Percentiles rank a stretch among this genome's conserved stretches.
Evolutionary conservation across 2,797 vertebrate genomes (phyloP).

Genomic region (Myripristis murdjan): DNA sequence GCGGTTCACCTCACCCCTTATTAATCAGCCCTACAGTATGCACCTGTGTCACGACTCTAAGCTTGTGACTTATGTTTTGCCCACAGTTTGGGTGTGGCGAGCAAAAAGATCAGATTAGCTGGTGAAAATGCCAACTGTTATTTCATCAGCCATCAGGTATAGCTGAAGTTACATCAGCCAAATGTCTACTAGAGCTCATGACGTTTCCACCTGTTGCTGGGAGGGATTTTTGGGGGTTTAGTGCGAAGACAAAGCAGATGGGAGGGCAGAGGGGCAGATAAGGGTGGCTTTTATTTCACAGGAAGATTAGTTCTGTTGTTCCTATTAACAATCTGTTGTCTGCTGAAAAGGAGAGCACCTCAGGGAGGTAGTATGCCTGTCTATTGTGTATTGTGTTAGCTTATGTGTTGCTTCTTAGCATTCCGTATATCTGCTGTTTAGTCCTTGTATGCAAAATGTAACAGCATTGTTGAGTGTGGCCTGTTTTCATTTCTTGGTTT

Average conservation of each 20-base stretch:
- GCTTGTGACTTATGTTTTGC: not conserved
- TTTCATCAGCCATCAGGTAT: slow-evolving; percentile 60
- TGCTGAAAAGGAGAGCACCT: slow-evolving; percentile 11
- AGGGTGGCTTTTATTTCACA: slow-evolving; percentile 5
- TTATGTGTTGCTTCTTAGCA: not conserved
- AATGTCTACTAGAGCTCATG: slow-evolving; percentile 4
- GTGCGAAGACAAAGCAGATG: slow-evolving; percentile 25
- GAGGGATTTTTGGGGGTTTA: slow-evolving; percentile 15
- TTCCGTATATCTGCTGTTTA: not conserved
- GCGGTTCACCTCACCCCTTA: too few relatives aligned
- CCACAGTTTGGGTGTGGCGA: not conserved
- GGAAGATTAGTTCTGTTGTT: slow-evolving; percentile 22
- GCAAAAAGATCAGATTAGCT: not conserved
- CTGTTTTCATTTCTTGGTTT: slow-evolving; percentile 4
- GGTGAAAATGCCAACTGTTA: slow-evolving; percentile 7
- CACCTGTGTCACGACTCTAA: not conserved
- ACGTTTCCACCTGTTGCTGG: slow-evolving; percentile 4
- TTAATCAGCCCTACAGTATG: not conserved
- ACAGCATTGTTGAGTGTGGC: not conserved
- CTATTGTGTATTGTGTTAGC: not conserved
- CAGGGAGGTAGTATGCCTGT: slow-evolving; percentile 15
- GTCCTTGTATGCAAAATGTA: not conserved
- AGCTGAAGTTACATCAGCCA: slow-evolving; percentile 49
- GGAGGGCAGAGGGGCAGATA: slow-evolving; percentile 9
- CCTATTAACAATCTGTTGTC: slow-evolving; percentile 6